Evolutionary conservation across 2,888 invertebrate species (phyloP), one percentile per base, ranked within the genome.

Genomic region (Halictus ligatus): DNA sequence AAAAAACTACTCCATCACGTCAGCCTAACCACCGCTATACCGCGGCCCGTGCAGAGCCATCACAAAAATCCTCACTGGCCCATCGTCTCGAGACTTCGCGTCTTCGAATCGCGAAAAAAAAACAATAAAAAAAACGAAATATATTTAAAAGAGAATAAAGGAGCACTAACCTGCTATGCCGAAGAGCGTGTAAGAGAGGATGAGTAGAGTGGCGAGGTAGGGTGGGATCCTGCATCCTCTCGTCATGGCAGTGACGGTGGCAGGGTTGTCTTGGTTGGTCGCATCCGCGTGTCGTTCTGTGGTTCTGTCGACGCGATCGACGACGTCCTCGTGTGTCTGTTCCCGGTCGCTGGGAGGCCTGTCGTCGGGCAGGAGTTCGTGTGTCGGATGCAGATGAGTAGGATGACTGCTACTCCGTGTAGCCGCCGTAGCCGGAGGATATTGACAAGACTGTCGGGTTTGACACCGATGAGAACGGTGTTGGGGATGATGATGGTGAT

Each of bases 121-220:
- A 10, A 10, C 18, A 3, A 13, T 6, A 13, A 12, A 25, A 60
- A 21, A 10, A 67, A 8, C 8, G 12, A 54, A 35, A 35, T 35
- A 35, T 35, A 3, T 13, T 64, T 21, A 12, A 69, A 43, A 15
- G 35, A 35, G 35, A 71, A 15, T 13, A 40, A 46, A 35, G 25
- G 12, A 67, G 54, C 60, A 94, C 94, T 91, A 88, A 95, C 95
- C 95, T 94, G 95, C 94, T 88, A 95, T 94, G 90, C 95, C 94
- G 92, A 95, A 93, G 85, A 95, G 92, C 84, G 95, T 94, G 91
- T 94, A 95, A 87, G 94, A 94, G 84, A 95, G 91, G 87, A 95
- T 92, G 88, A 95, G 92, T 82, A 95, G 89, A 71, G 95, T 95
- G 82, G 95, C 95, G 87, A 95, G 92, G 91, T 94, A 95, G 77